Conservation (phyloP, 2,113 vertebrate species). For the Bos taurus region DNA sequence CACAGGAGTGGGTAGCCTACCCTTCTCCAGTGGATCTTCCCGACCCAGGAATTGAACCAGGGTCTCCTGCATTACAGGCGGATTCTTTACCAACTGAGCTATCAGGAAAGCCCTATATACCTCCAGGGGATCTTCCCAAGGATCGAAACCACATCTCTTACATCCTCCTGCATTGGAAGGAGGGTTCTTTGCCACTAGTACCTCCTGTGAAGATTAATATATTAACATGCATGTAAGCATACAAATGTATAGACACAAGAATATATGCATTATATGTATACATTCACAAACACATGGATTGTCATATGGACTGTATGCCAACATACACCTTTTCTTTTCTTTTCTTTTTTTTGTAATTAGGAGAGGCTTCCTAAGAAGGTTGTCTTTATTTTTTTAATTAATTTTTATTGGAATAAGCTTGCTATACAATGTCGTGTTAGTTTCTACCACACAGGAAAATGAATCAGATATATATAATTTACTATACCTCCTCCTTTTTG, state of each 20-base stretch:
- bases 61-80: too few relatives aligned
- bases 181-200: not conserved
- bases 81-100: too few relatives aligned
- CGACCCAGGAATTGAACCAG: too few relatives aligned
- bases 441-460: not conserved
- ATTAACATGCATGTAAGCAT: not conserved
- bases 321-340: not conserved
- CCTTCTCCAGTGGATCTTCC: not conserved
- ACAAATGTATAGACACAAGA: not conserved
- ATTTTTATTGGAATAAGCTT: not conserved
- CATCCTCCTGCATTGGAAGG: not conserved
- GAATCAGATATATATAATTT: not conserved
- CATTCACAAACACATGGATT: not conserved
- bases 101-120: too few relatives aligned
- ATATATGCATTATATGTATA: not conserved
- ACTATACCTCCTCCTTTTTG: not conserved
- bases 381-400: not conserved
- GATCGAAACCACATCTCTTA: not conserved
- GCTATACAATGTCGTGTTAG: not conserved
- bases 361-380: not conserved
- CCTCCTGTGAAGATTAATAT: not conserved
- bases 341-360: not conserved
- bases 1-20: too few relatives aligned
- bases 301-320: not conserved
- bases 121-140: not conserved